phyloP scores from a whole-genome alignment of 2,888 invertebrate genomes.

The Limnephilus marmoratus region DNA sequence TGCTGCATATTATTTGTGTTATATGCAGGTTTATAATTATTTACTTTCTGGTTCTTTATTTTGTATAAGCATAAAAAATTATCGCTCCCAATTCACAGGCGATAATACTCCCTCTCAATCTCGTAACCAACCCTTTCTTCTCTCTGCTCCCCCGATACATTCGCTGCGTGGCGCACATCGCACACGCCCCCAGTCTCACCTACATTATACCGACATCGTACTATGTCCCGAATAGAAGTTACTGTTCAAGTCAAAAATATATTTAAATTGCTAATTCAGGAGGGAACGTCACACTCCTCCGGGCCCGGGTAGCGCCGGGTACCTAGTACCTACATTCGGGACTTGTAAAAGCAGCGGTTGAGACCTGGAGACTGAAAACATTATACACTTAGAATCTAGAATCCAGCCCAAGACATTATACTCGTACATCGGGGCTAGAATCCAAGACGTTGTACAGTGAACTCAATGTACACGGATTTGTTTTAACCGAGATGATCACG shows the following conservation, averaged over 20 bases:
- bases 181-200: conserved; percentile 1
- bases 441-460: not conserved
- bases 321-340: too few relatives aligned
- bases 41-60: too few relatives aligned
- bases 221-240: too few relatives aligned
- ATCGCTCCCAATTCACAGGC: not conserved
- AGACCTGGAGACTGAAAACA: conserved; percentile 54
- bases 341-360: conserved; percentile 61
- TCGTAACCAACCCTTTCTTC: not conserved
- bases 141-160: not conserved
- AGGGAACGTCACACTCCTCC: conserved; percentile 57
- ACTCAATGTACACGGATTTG: conserved; percentile 44
- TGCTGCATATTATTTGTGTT: too few relatives aligned
- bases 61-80: not conserved
- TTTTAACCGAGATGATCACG: too few relatives aligned
- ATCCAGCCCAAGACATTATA: not conserved
- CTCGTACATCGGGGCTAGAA: too few relatives aligned
- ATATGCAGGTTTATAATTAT: too few relatives aligned
- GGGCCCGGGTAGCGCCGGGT: not conserved
- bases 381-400: conserved; percentile 20
- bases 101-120: not conserved
- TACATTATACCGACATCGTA: not conserved
- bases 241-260: conserved; percentile 59
- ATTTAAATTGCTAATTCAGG: conserved; percentile 65
- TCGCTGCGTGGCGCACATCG: conserved; percentile 5